Conservation (phyloP, 30 jellyfish, hydroid and myxozoan genomes). For the Turritopsis rubra region DNA sequence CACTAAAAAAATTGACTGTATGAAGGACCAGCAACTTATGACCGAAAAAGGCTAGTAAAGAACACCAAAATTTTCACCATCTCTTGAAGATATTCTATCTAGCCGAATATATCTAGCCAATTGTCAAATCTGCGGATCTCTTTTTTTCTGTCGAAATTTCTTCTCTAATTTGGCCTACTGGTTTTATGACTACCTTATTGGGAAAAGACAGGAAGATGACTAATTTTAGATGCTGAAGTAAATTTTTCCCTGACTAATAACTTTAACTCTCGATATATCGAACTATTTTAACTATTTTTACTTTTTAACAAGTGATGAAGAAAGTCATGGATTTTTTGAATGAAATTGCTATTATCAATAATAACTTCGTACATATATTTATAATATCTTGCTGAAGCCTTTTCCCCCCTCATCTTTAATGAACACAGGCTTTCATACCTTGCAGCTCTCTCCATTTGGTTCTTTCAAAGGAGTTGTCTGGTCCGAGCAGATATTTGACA, state of each 20-base stretch:
- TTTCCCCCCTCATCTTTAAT: background rate
- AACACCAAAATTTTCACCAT: background rate
- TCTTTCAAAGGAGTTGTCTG: background rate
- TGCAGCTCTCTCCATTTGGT: background rate
- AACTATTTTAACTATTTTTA: too few relatives aligned
- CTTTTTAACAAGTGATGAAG: background rate
- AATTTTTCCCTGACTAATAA: background rate
- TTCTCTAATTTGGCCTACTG: background rate
- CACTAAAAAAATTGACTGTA: too few relatives aligned
- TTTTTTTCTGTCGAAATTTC: too few relatives aligned
- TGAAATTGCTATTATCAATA: background rate
- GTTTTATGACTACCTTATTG: background rate
- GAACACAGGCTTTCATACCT: background rate
- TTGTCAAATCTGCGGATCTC: too few relatives aligned
- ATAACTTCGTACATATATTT: background rate
- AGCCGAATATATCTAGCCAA: background rate
- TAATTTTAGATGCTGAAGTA: too few relatives aligned
- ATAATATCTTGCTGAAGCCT: background rate
- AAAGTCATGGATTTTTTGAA: background rate
- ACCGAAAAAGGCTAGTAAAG: background rate
- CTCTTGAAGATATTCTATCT: background rate
- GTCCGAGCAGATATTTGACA: background rate
- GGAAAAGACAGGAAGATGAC: background rate
- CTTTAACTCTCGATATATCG: background rate
- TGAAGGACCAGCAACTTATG: too few relatives aligned